Base-by-base conservation (phyloP, 37 sponge, comb jelly and placozoan genomes). In the Lycopodina hypogea region DNA sequence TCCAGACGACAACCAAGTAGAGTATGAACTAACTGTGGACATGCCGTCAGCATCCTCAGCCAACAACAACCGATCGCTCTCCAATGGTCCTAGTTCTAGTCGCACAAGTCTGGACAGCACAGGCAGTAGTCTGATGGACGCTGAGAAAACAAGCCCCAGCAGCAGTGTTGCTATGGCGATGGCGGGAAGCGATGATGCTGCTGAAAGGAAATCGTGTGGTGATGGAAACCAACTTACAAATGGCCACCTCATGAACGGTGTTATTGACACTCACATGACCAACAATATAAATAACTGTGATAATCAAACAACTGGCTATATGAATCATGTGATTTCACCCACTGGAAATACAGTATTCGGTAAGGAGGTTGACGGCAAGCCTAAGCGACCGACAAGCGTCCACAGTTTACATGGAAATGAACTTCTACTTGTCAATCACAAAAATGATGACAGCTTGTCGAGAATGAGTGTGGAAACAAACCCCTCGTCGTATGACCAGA, bases 41-140 rank as follows among this genome's bases (percentile, higher is more conserved):
- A 39, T 68, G 68, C 38, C 19, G 68, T 3, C 7, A 19, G 14
- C 7, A 12, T n/a, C 24, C 29, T 7, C 3, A 15, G 39, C 68
- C 39, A 42, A 22, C 22, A 68, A 39, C 17, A 35, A 15, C 36
- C 14, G 19, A 12, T 6, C 18, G 8, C 66, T 65, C 12, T 23
- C 60, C 48, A 45, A 12, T 9, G 28, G 4, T 23, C 18, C 30
- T 30, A 65, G 66, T 65, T 65, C 66, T 12, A 65, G 66, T 65
- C 66, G 35, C 24, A 86, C 87, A n/a, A 86, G 81, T 68, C n/a
- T 79, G 36, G 81, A 79, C 56, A 75, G 81, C 60, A 79, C 87
- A 23, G 87, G 81, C 39, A 78, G 74, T 32, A 68, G 70, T 57
- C 11, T 34, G 3, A 23, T 71, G 37, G 79, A 68, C 9, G 19